Conservation (phyloP, 2,888 invertebrate genomes). For the Drosophila picticornis region DNA sequence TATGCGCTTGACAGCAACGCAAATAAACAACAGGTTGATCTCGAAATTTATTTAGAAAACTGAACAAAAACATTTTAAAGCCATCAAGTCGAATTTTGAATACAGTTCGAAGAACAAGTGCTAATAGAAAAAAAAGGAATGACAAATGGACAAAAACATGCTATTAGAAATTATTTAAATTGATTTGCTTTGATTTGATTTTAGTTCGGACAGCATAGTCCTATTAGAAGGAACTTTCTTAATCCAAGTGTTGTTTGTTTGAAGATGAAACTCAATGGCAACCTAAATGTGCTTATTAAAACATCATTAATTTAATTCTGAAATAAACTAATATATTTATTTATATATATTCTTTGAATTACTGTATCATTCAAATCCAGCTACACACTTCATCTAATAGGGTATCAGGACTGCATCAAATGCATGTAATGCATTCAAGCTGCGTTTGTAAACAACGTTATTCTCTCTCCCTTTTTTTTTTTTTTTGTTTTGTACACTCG, state of each 20-base stretch:
- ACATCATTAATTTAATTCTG: not conserved
- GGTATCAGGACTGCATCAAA: slow-evolving; percentile 46
- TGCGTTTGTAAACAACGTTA: slow-evolving; percentile 49
- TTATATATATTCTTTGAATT: not conserved
- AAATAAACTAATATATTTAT: not conserved
- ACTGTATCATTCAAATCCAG: not conserved
- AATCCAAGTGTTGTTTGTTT: not conserved
- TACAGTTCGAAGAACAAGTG: slow-evolving; percentile 7
- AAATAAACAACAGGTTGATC: slow-evolving; percentile 63
- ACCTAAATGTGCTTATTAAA: not conserved
- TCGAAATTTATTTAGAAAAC: slow-evolving; percentile 62
- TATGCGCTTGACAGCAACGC: slow-evolving; percentile 57
- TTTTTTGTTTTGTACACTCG: not conserved
- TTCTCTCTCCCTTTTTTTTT: slow-evolving; percentile 11
- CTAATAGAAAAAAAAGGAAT: not conserved
- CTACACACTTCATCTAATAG: slow-evolving; percentile 1
- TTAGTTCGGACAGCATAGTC: not conserved
- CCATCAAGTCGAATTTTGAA: slow-evolving; percentile 6
- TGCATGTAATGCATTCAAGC: slow-evolving; percentile 52
- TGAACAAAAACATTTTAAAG: slow-evolving; percentile 1
- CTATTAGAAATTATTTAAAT: not conserved
- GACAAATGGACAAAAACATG: not conserved
- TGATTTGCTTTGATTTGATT: not conserved
- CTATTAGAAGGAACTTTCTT: not conserved
- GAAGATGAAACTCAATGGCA: not conserved